Conservation (phyloP, 2,797 vertebrate genomes). For the Halcyon badia region DNA sequence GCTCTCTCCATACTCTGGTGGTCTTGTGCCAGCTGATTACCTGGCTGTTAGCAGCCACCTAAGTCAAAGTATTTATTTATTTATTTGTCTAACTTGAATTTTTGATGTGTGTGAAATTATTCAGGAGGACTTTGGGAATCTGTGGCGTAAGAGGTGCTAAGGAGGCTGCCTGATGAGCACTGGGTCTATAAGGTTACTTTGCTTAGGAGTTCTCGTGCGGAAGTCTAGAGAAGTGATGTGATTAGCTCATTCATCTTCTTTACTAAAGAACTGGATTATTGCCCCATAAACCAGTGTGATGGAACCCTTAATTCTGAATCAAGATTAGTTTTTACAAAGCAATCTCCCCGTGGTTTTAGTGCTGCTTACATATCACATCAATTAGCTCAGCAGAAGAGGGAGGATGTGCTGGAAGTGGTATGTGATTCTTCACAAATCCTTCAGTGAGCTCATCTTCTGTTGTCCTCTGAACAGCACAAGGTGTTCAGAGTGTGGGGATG, state of each 20-base stretch:
- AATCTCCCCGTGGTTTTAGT: neutral
- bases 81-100: neutral
- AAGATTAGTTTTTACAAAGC: slow-evolving; percentile 52
- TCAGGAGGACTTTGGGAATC: neutral
- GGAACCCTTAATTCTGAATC: slow-evolving; percentile 45
- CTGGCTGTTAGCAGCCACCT: neutral
- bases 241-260: slow-evolving; percentile 3
- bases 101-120: neutral
- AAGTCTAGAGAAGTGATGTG: neutral
- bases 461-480: neutral
- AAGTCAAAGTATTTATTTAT: neutral
- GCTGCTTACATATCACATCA: neutral
- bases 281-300: slow-evolving; percentile 51
- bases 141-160: neutral
- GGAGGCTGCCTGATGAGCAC: neutral
- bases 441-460: neutral
- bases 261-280: slow-evolving; percentile 28
- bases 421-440: neutral
- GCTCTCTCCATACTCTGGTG: neutral
- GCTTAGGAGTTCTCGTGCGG: neutral
- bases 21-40: neutral
- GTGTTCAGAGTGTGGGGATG: neutral
- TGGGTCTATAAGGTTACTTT: neutral
- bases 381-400: neutral
- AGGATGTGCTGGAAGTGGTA: neutral